These are phyloP conservation scores for Ophthalmotilapia sp. DNA, from an alignment of 2,113 vertebrate species.

Conservation along the genomic window DNA sequence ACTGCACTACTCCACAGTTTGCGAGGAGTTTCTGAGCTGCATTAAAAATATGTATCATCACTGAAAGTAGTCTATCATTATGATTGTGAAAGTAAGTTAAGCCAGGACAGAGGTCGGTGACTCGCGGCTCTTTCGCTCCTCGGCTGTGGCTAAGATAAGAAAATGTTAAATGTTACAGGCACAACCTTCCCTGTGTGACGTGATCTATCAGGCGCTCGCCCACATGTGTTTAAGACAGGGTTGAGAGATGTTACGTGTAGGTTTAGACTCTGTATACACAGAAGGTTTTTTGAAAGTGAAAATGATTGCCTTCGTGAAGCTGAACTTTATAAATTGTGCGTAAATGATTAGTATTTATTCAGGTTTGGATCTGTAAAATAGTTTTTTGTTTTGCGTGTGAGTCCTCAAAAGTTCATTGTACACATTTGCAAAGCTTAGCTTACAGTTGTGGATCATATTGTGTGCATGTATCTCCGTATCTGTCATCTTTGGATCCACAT, in stretches of 20 bases:
- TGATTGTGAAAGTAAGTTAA: not conserved
- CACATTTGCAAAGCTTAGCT: not conserved
- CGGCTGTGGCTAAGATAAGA: not conserved
- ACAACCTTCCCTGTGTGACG: not conserved
- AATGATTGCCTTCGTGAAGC: not conserved
- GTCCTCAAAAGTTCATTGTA: rapidly evolving
- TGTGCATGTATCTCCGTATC: not conserved
- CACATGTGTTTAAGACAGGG: not conserved
- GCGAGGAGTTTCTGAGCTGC: not conserved
- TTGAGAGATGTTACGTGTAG: not conserved
- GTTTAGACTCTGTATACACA: not conserved
- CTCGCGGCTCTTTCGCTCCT: not conserved
- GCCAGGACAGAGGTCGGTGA: not conserved
- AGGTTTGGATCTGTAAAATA: not conserved
- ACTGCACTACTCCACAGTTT: not conserved
- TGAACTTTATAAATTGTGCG: not conserved
- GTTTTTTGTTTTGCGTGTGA: not conserved
- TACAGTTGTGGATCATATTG: not conserved
- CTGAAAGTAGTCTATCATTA: not conserved
- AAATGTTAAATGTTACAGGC: not conserved
- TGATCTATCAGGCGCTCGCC: not conserved
- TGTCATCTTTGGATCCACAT: not conserved
- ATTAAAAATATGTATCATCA: not conserved
- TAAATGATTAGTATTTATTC: not conserved
- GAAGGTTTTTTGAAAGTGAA: not conserved